Evolutionary conservation across 1,140 invertebrate genomes (phyloP).

Genomic region (Patella vulgata): DNA sequence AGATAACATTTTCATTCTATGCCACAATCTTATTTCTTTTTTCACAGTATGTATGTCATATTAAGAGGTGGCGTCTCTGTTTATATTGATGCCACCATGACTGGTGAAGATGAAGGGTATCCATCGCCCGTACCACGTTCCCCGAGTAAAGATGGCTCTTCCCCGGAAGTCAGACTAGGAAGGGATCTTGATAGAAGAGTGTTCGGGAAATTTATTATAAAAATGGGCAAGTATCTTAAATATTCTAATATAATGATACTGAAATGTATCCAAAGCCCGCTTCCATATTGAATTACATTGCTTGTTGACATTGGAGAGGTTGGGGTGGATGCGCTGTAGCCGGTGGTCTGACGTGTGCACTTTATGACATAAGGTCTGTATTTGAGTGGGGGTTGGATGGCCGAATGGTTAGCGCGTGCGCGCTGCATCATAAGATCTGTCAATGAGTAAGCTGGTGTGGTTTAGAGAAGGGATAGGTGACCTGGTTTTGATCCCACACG

Average conservation of each 20-base stretch:
- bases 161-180: slow-evolving; percentile 15
- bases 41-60: slow-evolving; percentile 57
- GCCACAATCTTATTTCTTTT: too few species aligned
- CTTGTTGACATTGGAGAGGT: not conserved
- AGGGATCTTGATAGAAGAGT: slow-evolving; percentile 38
- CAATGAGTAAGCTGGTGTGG: not conserved
- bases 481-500: not conserved
- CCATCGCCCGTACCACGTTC: not conserved
- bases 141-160: not conserved
- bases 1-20: too few species aligned
- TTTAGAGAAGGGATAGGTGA: not conserved
- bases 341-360: too few species aligned
- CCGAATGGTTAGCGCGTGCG: too few species aligned
- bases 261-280: too few species aligned
- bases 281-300: too few species aligned
- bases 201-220: slow-evolving; percentile 53
- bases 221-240: slow-evolving; percentile 38
- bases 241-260: not conserved
- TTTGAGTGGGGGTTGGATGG: too few species aligned
- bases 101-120: slow-evolving; percentile 45
- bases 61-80: slow-evolving; percentile 50
- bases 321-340: not conserved
- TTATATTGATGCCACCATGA: slow-evolving; percentile 58
- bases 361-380: too few species aligned
- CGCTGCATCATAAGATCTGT: too few species aligned